Evolutionary conservation across 2,888 invertebrate species (phyloP), one percentile per base, ranked within the genome.

Genomic region (Drepana falcataria): DNA sequence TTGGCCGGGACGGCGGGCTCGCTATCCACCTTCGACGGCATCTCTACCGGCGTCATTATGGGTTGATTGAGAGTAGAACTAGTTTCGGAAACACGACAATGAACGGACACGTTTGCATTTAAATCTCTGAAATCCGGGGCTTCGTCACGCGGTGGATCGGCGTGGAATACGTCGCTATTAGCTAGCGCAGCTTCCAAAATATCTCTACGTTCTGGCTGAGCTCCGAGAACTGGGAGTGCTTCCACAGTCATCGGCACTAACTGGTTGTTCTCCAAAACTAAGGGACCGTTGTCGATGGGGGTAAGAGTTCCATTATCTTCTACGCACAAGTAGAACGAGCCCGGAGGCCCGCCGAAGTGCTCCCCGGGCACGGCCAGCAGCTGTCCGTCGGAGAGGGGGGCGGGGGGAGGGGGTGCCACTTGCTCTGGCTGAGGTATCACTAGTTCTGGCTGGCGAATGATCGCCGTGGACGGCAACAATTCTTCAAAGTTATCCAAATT

Each of bases 21-120:
- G 34, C 68, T 66, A 56, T 78, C 81, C n/a, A 63, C 81, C 59
- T 85, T 93, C 47, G 92, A 91, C 3, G 95, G 95, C 35, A 94
- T 92, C 79, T 96, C 96, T 35, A 95, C 83, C 0, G 96, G 94
- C 1, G 96, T 95, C 96, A 96, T 96, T 53, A 96, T 96, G 0
- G 96, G 95, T 79, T 94, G 95, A 73, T 95, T 93, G 21, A 96
- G 87, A 7, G 94, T 93, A 3, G 95, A 91, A 64, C 95, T 96
- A 0, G 96, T 96, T 79, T 96, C 96, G 2, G 94, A 93, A 0
- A 95, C 95, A 60, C 93, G 92, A 56, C 94, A 80, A 81, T 93
- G 83, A 68, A 92, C 76, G 55, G 92, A 75, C 66, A 92, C 81
- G 81, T 91, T 83, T 59, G 93, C 88, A 81, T 93, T 87, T 33